Conservation (phyloP, 2,113 vertebrate genomes). For the Gadus macrocephalus region DNA sequence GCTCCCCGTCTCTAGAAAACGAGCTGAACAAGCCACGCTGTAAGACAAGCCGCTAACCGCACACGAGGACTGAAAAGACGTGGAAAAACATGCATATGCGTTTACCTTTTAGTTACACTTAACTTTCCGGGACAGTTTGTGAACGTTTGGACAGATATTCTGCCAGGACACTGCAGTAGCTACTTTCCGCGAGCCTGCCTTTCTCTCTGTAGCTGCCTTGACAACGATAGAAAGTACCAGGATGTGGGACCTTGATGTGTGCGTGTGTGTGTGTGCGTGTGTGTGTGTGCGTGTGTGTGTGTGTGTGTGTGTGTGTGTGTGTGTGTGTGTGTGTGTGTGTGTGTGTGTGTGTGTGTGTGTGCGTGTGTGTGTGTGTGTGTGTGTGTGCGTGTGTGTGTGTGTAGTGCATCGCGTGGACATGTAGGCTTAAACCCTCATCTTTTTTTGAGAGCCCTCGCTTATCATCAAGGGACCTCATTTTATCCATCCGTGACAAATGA, state of each 20-base stretch:
- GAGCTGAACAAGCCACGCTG: slow-evolving; percentile 7
- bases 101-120: slow-evolving; percentile 65
- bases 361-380: too few species aligned
- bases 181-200: slow-evolving; percentile 62
- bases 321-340: slow-evolving; percentile 5
- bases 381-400: background rate
- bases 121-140: slow-evolving; percentile 70
- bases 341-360: slow-evolving; percentile 4
- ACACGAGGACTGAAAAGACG: slow-evolving; percentile 12
- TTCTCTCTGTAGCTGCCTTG: slow-evolving; percentile 64
- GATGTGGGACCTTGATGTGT: slow-evolving; percentile 66
- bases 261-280: slow-evolving; percentile 2
- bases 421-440: too few species aligned
- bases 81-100: slow-evolving; percentile 56
- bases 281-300: too few species aligned
- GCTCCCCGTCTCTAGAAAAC: slow-evolving; percentile 9
- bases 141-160: slow-evolving; percentile 20
- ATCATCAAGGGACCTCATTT: background rate
- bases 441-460: slow-evolving; percentile 11
- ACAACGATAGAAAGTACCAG: slow-evolving; percentile 74
- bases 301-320: too few species aligned
- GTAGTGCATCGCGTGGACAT: background rate
- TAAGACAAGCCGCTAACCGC: background rate
- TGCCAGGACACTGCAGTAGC: slow-evolving; percentile 54
- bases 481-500: too few species aligned